Base-by-base conservation (phyloP, 2,797 vertebrate species). In the Pygocentrus nattereri region DNA sequence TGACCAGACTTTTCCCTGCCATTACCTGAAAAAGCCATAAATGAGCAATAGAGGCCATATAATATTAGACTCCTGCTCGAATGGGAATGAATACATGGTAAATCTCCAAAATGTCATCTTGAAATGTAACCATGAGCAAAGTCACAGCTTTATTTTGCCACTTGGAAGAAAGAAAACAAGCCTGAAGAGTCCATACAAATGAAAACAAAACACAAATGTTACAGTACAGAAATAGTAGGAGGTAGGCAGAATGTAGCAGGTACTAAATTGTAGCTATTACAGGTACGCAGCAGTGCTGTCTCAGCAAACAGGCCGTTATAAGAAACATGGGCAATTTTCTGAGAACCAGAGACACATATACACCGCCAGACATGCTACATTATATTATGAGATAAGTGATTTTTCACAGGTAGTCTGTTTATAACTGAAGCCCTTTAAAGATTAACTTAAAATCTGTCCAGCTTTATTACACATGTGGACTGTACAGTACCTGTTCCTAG, bases 1-100 rank as follows among this genome's bases (percentile, higher is more conserved):
- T 78, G 62, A 71, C 54, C 47, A 61, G 59, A 71, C 74, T 64
- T 70, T 64, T 82, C 71, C 71, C 76, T 71, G 6, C 7, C 31
- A 27, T 62, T 76, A 47, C 34, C 34, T 25, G 1, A 72, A 72
- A 65, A 80, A 59, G 16, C 64, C 56, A 76, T 34, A 58, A 74
- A 72, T 71, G 10, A 79, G 25, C 23, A 64, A 21, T 8, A 25
- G 25, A 61, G 16, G 52, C 64, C 81, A 47, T 21, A 74, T 80
- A 74, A 82, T 79, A 21, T 71, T 5, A 83, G 64, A 34, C 8
- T 5, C 5, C 23, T 52, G 27, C 19, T 41, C 23, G 59, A 41
- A 10, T 50, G 69, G 16, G 80, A 50, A 50, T 7, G 5, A 74
- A 31, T 68, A 49, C 54, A 65, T 25, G 19, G 49, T 23, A 69